Evolutionary conservation across 1,140 invertebrate genomes (phyloP), one percentile per base, ranked within the genome.

Genomic region (Oryzaephilus surinamensis): DNA sequence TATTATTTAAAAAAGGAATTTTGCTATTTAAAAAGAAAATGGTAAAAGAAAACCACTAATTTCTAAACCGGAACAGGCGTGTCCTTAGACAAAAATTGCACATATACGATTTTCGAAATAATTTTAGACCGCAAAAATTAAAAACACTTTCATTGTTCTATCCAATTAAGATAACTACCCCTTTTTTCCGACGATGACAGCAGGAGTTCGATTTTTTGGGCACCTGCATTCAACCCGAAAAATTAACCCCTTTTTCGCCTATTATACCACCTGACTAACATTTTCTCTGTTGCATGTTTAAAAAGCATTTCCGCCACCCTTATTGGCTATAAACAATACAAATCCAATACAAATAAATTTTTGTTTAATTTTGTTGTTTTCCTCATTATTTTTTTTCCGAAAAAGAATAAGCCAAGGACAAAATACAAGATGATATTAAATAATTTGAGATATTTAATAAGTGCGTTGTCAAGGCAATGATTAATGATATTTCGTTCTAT

Each of bases 261-360:
- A 38, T 38, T 38, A 20, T 27, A 38, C 29, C 36, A 38, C 36
- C 36, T 38, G 36, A n/a, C n/a, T n/a, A n/a, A n/a, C n/a, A n/a
- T n/a, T n/a, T n/a, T n/a, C n/a, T 38, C 36, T 28, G 14, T 17
- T 13, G 21, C 16, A 18, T 18, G 18, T 23, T 24, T 24, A 21
- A 28, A 38, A 17, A 20, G 16, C 17, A 38, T 29, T 20, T 13
- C 5, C 20, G 30, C 29, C 20, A 38, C 30, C 14, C 26, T 29
- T 28, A 29, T 37, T 37, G 15, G 13, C 4, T 23, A 28, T 38
- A 38, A 12, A 29, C 27, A n/a, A 16, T 12, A 18, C 12, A 26
- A n/a, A 30, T 3, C 11, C n/a, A 20, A 31, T 30, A 38, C 29
- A 29, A 38, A 13, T 17, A 13, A 12, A 30, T 14, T 18, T 17